Percentiles rank a stretch among this genome's conserved stretches.
phyloP scores from a whole-genome alignment of 2,888 invertebrate species.

The Polyommatus icarus region DNA sequence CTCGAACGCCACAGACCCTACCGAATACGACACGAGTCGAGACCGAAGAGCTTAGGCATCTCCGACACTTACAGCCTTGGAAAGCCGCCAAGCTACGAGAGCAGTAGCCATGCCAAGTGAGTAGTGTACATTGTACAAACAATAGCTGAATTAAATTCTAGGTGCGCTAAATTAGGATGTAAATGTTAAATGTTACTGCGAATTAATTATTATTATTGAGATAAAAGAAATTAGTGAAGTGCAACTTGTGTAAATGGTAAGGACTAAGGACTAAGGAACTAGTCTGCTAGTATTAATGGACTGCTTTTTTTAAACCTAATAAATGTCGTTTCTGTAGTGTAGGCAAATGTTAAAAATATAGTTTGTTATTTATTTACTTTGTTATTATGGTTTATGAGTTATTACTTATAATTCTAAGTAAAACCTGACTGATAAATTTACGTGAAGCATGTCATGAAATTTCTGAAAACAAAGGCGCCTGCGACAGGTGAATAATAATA shows the following conservation, averaged over 20 bases:
- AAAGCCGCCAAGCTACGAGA: conserved; percentile 68
- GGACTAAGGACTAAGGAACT: too few relatives aligned
- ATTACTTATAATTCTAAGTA: neutral
- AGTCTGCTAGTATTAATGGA: too few relatives aligned
- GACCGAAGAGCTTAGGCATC: conserved; percentile 65
- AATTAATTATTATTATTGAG: neutral
- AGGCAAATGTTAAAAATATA: neutral
- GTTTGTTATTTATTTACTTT: neutral
- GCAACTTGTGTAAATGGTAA: neutral
- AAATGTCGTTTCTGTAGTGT: neutral
- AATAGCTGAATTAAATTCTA: conserved; percentile 5
- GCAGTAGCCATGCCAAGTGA: conserved; percentile 62
- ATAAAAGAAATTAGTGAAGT: neutral
- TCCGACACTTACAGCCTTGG: conserved; percentile 67
- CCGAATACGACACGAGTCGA: conserved; percentile 51
- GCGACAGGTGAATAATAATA: neutral
- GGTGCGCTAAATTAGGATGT: conserved; percentile 1
- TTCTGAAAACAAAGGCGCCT: conserved; percentile 11
- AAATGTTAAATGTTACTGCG: neutral
- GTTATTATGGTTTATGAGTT: neutral
- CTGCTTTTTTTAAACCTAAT: neutral
- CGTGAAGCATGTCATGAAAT: neutral
- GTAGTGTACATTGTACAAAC: conserved; percentile 39
- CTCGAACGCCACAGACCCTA: conserved; percentile 58
- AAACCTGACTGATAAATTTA: neutral